A percentile compares a stretch with the other conserved stretches of the same genome.
Conservation (phyloP, 2,888 invertebrate species). For the Apomyelois bistriatella region DNA sequence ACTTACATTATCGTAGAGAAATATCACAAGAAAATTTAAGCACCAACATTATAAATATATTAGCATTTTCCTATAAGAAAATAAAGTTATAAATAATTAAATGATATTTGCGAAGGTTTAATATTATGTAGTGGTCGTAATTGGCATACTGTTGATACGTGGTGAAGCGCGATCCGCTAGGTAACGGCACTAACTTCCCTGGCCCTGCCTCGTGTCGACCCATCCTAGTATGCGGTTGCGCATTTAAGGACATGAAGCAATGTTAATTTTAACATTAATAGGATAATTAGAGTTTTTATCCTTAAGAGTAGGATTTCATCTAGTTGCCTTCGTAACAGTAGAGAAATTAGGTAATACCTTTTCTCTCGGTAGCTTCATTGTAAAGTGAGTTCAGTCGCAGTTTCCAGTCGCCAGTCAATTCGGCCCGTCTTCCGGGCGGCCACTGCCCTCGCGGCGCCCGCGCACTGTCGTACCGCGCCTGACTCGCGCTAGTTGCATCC, state of each 20-base stretch:
- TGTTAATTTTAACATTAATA: constrained; percentile 78
- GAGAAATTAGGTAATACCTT: constrained; percentile 74
- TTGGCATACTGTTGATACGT: constrained; percentile 33
- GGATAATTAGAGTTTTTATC: constrained; percentile 76
- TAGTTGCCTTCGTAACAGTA: constrained; percentile 78
- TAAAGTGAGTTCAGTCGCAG: constrained; percentile 55
- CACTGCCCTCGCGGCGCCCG: constrained; percentile 28
- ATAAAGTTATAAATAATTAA: constrained; percentile 38
- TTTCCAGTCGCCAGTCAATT: constrained; percentile 63
- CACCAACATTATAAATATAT: constrained; percentile 56
- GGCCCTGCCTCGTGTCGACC: constrained; percentile 27
- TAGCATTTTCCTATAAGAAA: constrained; percentile 57
- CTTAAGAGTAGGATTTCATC: constrained; percentile 78
- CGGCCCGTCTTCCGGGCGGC: constrained; percentile 53
- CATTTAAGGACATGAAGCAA: constrained; percentile 71
- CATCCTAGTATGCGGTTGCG: constrained; percentile 42
- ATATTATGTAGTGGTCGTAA: constrained; percentile 29
- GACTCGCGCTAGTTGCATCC: constrained; percentile 63
- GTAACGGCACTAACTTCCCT: constrained; percentile 64
- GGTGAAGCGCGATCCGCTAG: constrained; percentile 30
- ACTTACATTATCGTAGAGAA: constrained; percentile 44
- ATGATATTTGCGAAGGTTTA: constrained; percentile 33
- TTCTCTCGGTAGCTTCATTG: constrained; percentile 72
- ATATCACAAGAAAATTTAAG: constrained; percentile 58
- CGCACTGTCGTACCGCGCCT: constrained; percentile 30